phyloP scores from a whole-genome alignment of 1,140 invertebrate species.

The Zeugodacus cucurbitae region DNA sequence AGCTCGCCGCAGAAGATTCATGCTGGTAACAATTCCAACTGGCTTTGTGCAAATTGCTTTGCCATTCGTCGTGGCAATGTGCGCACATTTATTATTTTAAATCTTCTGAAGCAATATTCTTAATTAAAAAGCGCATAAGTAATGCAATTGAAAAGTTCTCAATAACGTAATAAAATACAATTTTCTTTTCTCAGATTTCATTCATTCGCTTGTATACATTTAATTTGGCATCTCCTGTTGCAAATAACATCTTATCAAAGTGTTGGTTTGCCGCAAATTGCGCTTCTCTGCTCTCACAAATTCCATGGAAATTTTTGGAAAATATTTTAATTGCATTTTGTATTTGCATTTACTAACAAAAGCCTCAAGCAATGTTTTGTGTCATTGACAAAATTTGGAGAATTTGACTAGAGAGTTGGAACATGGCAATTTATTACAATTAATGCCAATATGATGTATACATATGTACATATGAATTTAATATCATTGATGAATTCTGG shows the following conservation, averaged over 20 bases:
- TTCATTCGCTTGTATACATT: background rate
- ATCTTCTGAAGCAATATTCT: background rate
- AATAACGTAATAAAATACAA: background rate
- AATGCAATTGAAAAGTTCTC: too few relatives aligned
- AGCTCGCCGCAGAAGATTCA: background rate
- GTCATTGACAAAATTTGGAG: background rate
- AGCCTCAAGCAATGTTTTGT: background rate
- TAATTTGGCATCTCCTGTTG: background rate
- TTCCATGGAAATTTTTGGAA: background rate
- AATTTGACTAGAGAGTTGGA: background rate
- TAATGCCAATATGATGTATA: too few relatives aligned
- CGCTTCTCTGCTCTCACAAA: background rate
- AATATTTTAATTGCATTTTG: conserved; percentile 20
- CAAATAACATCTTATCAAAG: background rate
- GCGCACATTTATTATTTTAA: background rate
- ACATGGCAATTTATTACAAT: background rate
- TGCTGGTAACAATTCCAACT: background rate
- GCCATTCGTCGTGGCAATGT: background rate
- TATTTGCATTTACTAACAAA: background rate
- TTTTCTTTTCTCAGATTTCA: background rate
- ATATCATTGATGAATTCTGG: too few relatives aligned
- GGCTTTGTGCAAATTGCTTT: background rate
- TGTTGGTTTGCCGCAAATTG: background rate
- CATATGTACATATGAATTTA: too few relatives aligned
- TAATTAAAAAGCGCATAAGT: background rate